Evolutionary conservation across 2,797 vertebrate genomes (phyloP).

Genomic region (Sternotherus odoratus): DNA sequence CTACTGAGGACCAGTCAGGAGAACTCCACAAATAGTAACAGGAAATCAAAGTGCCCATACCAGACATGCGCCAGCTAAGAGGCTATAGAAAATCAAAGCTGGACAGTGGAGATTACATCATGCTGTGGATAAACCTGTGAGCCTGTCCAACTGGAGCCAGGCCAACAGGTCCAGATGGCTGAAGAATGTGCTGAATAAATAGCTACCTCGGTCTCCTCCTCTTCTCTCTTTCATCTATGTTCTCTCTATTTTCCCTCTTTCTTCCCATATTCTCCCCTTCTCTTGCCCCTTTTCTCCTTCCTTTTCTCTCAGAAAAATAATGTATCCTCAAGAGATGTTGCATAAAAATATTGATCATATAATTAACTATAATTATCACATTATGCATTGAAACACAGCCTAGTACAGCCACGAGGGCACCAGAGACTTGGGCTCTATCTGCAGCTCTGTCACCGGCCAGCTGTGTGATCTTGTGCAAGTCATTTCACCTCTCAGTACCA

Average conservation of each 20-base stretch:
- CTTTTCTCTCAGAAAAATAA: slow-evolving; percentile 40
- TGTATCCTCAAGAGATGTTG: slow-evolving; percentile 29
- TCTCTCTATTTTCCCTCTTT: slow-evolving; percentile 40
- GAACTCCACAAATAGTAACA: slow-evolving; percentile 73
- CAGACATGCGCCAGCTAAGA: slow-evolving; percentile 62
- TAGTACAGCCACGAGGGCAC: not conserved
- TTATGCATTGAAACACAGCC: not conserved
- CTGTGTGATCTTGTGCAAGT: not conserved
- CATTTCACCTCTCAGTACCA: not conserved
- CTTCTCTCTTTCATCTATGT: slow-evolving; percentile 39
- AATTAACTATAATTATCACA: not conserved
- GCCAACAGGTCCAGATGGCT: slow-evolving; percentile 83
- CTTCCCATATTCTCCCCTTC: slow-evolving; percentile 18
- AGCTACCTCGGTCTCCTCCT: slow-evolving; percentile 74
- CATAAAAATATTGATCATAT: slow-evolving; percentile 10
- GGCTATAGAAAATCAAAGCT: slow-evolving; percentile 59
- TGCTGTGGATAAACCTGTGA: slow-evolving; percentile 66
- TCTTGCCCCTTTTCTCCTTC: slow-evolving; percentile 16
- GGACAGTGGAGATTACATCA: slow-evolving; percentile 78
- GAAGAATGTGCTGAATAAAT: slow-evolving; percentile 79
- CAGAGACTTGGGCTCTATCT: not conserved
- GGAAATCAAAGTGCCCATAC: slow-evolving; percentile 75
- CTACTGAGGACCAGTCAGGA: slow-evolving; percentile 54
- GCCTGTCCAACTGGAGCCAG: slow-evolving; percentile 78
- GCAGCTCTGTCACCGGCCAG: not conserved